phyloP scores from a whole-genome alignment of 2,888 invertebrate species.

The Drosophila histrio region DNA sequence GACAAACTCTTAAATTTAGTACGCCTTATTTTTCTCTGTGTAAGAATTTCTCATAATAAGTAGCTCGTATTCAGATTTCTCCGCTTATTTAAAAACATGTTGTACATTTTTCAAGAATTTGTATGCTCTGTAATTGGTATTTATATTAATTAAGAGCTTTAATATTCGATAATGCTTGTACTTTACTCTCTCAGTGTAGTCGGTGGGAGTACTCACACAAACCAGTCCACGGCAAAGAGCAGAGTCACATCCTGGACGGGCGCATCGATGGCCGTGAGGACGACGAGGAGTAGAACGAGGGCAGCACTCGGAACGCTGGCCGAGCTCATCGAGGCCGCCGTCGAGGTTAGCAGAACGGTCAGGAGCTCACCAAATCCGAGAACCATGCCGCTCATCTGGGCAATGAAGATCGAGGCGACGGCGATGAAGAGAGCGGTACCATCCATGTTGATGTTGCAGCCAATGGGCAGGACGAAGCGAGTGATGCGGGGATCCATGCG shows the following conservation, averaged over 20 bases:
- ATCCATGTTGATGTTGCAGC: conserved; percentile 97
- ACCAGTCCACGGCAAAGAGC: conserved; percentile 95
- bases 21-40: no score
- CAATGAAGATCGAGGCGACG: conserved; percentile 93
- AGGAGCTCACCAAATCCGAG: conserved; percentile 93
- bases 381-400: conserved; percentile 92
- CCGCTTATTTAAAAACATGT: no score
- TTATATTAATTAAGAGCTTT: no score
- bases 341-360: conserved; percentile 93
- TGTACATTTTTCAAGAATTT: no score
- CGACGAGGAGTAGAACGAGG: conserved; percentile 91
- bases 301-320: conserved; percentile 95
- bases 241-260: conserved; percentile 92
- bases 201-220: conserved; percentile 91
- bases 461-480: conserved; percentile 94
- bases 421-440: conserved; percentile 95
- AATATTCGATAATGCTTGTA: no score
- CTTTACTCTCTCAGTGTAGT: no score
- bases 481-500: conserved; percentile 92
- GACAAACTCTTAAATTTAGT: no score
- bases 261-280: conserved; percentile 92
- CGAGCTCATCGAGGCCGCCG: conserved; percentile 94
- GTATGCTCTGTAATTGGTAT: no score
- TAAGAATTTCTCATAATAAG: no score
- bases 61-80: no score